Evolutionary conservation across 2,888 invertebrate genomes (phyloP).

Genomic region (Oligia strigilis): DNA sequence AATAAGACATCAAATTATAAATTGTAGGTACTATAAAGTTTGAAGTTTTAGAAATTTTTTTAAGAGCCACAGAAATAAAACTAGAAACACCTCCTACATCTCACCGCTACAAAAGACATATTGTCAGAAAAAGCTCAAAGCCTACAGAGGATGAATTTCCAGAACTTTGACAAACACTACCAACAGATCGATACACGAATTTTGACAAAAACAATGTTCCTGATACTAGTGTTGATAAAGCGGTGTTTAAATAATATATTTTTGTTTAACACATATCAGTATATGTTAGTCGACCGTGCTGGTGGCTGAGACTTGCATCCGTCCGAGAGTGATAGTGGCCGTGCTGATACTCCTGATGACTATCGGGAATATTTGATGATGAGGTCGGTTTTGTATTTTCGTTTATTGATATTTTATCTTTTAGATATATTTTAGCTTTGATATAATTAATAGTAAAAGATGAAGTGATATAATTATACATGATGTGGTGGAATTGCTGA

Average conservation of each 20-base stretch:
- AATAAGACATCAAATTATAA: neutral
- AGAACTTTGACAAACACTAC: constrained; percentile 74
- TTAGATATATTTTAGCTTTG: neutral
- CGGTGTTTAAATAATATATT: constrained; percentile 72
- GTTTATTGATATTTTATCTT: constrained; percentile 10
- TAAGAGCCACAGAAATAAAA: neutral
- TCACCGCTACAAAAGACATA: neutral
- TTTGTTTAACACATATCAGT: constrained; percentile 65
- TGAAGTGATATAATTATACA: neutral
- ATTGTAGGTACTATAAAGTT: neutral
- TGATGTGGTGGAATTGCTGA: neutral
- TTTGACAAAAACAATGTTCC: constrained; percentile 64
- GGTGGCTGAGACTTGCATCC: constrained; percentile 75
- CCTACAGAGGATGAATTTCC: neutral
- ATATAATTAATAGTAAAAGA: neutral
- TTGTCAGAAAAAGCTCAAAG: neutral
- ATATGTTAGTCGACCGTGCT: constrained; percentile 72
- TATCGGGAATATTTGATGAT: constrained; percentile 49
- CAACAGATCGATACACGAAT: constrained; percentile 68
- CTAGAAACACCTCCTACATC: neutral
- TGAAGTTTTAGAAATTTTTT: neutral
- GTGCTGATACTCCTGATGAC: constrained; percentile 38
- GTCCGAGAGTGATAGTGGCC: constrained; percentile 68
- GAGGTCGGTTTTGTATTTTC: constrained; percentile 52
- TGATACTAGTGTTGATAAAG: constrained; percentile 71